phyloP scores from a whole-genome alignment of 2,888 invertebrate genomes.

The Lasioglossum oenotherae region DNA sequence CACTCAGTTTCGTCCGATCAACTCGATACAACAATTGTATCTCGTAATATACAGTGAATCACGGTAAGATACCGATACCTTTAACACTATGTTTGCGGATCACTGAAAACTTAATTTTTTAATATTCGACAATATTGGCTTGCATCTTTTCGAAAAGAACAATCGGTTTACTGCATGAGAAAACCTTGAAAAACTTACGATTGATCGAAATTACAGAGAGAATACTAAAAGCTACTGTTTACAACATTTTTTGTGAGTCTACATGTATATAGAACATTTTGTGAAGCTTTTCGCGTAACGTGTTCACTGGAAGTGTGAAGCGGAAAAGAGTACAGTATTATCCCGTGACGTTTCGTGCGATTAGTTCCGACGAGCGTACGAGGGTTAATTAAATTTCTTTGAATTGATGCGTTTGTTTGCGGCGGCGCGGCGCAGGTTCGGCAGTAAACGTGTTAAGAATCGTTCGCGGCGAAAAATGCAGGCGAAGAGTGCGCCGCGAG shows the following conservation, averaged over 20 bases:
- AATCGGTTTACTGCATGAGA: too few relatives aligned
- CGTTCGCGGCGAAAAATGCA: constrained; percentile 41
- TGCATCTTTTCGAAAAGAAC: too few relatives aligned
- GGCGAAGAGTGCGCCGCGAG: constrained; percentile 29
- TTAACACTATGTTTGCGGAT: too few relatives aligned
- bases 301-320: background rate
- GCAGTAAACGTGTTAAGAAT: constrained; percentile 17
- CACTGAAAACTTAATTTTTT: too few relatives aligned
- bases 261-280: background rate
- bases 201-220: background rate
- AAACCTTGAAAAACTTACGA: too few relatives aligned
- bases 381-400: constrained; percentile 3
- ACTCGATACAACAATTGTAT: background rate
- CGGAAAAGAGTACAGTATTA: background rate
- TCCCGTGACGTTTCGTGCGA: background rate
- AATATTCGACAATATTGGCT: too few relatives aligned
- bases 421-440: background rate
- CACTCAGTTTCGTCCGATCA: background rate
- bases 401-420: background rate
- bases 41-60: background rate
- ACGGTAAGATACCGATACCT: background rate
- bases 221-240: background rate
- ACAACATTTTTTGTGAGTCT: too few relatives aligned
- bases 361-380: background rate
- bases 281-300: background rate